Evolutionary conservation across 2,888 invertebrate species (phyloP).

Genomic region (Paralinhomoeus sp.): DNA sequence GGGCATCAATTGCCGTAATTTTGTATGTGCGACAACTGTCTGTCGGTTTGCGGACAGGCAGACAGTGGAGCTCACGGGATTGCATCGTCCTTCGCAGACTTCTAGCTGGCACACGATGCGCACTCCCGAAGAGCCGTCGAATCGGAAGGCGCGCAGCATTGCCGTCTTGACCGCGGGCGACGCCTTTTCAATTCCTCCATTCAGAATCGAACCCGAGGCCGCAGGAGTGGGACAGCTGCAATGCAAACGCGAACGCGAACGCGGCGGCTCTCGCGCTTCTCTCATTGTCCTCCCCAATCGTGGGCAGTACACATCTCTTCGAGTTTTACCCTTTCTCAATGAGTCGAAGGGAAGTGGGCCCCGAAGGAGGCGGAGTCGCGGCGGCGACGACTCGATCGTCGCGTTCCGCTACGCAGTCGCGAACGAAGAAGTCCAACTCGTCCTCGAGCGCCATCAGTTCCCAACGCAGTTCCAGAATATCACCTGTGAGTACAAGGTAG

Average conservation of each 20-base stretch:
- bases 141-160: conserved; percentile 21
- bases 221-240: conserved; percentile 22
- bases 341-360: too few relatives aligned
- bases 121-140: conserved; percentile 19
- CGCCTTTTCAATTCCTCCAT: background rate
- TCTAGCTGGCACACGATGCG: conserved; percentile 21
- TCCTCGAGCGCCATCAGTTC: conserved; percentile 26
- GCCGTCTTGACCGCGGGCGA: conserved; percentile 8
- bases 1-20: too few relatives aligned
- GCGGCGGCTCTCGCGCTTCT: too few relatives aligned
- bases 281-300: too few relatives aligned
- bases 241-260: too few relatives aligned
- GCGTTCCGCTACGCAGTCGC: conserved; percentile 21
- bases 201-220: conserved; percentile 20
- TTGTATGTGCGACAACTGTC: too few relatives aligned
- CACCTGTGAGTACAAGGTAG: too few relatives aligned
- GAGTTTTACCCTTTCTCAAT: too few relatives aligned
- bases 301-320: too few relatives aligned
- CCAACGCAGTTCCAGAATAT: conserved; percentile 23
- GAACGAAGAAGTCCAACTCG: conserved; percentile 24
- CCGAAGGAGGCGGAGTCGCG: too few relatives aligned
- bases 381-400: conserved; percentile 8
- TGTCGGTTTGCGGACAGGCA: too few relatives aligned
- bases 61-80: conserved; percentile 15
- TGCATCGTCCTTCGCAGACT: conserved; percentile 22